phyloP scores from a whole-genome alignment of 2,888 invertebrate genomes.

The Drosophila greeni region DNA sequence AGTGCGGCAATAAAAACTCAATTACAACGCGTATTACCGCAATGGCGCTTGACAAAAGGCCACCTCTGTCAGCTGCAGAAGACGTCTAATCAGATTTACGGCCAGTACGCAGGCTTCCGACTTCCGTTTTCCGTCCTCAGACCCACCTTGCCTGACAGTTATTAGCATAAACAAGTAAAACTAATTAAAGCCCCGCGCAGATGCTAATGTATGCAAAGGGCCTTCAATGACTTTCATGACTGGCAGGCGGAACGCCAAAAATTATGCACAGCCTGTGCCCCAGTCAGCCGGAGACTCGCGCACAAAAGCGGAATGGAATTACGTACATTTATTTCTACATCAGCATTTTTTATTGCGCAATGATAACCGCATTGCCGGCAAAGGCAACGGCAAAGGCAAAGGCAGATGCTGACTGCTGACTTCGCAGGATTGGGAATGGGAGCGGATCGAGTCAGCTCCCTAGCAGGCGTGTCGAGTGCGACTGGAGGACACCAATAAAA shows the following conservation, averaged over 20 bases:
- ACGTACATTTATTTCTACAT: constrained; percentile 69
- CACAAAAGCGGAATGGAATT: constrained; percentile 61
- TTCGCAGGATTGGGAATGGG: constrained; percentile 10
- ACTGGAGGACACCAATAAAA: constrained; percentile 52
- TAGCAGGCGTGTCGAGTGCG: constrained; percentile 11
- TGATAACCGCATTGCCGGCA: constrained; percentile 43
- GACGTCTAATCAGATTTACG: constrained; percentile 41
- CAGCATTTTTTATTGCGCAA: constrained; percentile 62
- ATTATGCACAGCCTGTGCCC: constrained; percentile 66
- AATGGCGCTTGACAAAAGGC: constrained; percentile 41
- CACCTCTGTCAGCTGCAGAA: constrained; percentile 8
- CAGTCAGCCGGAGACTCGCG: constrained; percentile 30
- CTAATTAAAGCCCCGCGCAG: constrained; percentile 70
- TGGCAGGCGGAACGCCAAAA: constrained; percentile 39
- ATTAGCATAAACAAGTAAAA: constrained; percentile 65
- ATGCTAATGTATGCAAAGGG: constrained; percentile 71
- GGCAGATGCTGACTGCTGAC: constrained; percentile 28
- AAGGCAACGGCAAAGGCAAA: constrained; percentile 18
- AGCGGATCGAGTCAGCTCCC: neutral
- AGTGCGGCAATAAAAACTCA: constrained; percentile 61
- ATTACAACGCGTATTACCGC: constrained; percentile 54
- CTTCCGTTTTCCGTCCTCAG: neutral
- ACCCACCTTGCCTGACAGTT: constrained; percentile 28
- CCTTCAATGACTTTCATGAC: constrained; percentile 58
- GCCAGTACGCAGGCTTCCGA: constrained; percentile 2